A percentile compares a stretch with the other conserved stretches of the same genome.
These are phyloP conservation scores for Aspiorhynchus laticeps DNA, from an alignment of 2,113 vertebrate species.

Conservation along the genomic window DNA sequence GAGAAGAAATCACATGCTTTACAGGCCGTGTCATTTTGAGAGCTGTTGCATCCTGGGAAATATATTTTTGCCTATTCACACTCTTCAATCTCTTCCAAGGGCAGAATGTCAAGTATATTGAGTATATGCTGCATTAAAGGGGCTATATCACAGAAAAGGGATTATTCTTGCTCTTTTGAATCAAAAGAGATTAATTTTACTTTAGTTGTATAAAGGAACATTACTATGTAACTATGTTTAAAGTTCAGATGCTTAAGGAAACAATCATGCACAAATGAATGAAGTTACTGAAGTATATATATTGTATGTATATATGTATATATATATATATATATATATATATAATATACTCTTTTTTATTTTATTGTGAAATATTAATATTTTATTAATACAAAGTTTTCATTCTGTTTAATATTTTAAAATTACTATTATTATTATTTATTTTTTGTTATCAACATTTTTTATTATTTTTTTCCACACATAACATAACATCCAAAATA, in stretches of 20 bases:
- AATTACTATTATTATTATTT: no score
- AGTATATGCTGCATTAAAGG: neutral
- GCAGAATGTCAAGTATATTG: constrained; percentile 7
- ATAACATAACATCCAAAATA: no score
- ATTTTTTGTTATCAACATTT: no score
- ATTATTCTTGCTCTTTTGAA: neutral
- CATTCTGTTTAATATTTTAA: no score
- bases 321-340: no score
- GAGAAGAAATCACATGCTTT: neutral
- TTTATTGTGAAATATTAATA: no score
- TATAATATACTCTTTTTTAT: no score
- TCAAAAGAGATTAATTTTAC: neutral
- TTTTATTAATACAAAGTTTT: no score
- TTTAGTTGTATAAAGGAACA: neutral
- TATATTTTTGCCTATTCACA: neutral
- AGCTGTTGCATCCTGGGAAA: constrained; percentile 13
- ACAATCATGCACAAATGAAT: neutral
- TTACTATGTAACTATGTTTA: no score
- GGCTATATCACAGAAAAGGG: neutral
- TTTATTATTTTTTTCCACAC: no score
- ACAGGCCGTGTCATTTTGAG: neutral
- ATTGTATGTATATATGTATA: no score
- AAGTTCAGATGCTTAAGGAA: no score
- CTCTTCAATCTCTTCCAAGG: neutral
- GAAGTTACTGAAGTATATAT: neutral